These are phyloP conservation scores for Maconellicoccus hirsutus DNA, from an alignment of 1,140 invertebrate species.

Conservation along the genomic window DNA sequence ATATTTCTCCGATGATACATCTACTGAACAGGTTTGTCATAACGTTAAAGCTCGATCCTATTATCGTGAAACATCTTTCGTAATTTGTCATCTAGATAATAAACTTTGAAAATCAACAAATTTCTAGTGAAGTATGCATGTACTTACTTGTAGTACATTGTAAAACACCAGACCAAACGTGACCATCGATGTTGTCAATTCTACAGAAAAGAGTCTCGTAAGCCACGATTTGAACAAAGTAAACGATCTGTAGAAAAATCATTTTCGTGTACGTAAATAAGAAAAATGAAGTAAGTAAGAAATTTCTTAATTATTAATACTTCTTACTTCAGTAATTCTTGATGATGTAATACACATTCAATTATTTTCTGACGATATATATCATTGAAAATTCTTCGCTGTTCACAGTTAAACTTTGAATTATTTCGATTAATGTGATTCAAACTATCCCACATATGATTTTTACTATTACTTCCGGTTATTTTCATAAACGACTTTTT, in stretches of 20 bases:
- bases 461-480: background rate
- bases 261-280: no score
- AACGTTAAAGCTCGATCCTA: background rate
- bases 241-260: background rate
- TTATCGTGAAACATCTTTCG: background rate
- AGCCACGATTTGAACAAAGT: background rate
- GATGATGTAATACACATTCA: background rate
- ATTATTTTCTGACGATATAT: background rate
- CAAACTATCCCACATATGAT: background rate
- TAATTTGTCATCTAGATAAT: background rate
- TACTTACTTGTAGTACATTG: background rate
- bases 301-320: no score
- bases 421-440: background rate
- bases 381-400: background rate
- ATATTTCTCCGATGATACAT: background rate
- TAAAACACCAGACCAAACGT: background rate
- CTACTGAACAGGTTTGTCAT: background rate
- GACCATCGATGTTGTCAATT: background rate
- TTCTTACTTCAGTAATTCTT: background rate
- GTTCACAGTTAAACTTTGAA: background rate
- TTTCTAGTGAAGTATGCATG: no score
- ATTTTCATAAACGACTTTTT: background rate
- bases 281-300: no score
- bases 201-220: background rate
- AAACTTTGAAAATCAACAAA: no score